Conservation (phyloP, 2,113 vertebrate genomes). For the Meles meles region DNA sequence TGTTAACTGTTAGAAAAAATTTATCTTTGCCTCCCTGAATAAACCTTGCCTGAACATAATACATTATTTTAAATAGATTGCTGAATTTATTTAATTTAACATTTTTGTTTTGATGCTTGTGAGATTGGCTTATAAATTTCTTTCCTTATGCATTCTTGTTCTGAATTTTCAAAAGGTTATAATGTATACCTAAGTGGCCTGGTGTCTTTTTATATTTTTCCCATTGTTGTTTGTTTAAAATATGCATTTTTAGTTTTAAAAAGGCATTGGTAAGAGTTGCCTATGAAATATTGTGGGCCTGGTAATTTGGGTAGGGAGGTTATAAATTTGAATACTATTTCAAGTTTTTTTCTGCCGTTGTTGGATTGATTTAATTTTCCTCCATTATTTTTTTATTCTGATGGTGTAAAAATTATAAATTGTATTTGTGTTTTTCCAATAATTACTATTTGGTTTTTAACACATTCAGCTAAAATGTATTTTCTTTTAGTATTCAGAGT, state of each 20-base stretch:
- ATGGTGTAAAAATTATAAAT: not conserved
- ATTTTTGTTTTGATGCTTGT: not conserved
- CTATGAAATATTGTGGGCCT: not conserved
- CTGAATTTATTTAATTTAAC: not conserved
- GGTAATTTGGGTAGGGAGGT: not conserved
- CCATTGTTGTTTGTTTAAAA: not conserved
- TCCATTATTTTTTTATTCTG: not conserved
- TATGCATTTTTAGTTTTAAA: not conserved
- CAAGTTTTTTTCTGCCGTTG: not conserved
- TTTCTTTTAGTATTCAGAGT: not conserved
- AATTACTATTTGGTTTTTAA: not conserved
- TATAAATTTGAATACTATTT: not conserved
- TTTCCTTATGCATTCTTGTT: not conserved
- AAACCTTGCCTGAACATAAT: not conserved
- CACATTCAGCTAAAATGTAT: not conserved
- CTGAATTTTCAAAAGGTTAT: not conserved
- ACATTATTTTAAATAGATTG: not conserved
- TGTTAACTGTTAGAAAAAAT: not conserved
- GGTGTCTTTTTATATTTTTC: not conserved
- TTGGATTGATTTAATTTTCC: constrained; percentile 11
- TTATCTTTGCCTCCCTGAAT: not conserved
- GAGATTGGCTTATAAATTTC: not conserved
- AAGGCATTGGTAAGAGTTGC: not conserved
- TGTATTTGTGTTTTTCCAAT: not conserved
- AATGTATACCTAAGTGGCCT: not conserved